phyloP scores from a whole-genome alignment of 2,888 invertebrate genomes.

The Chrysotoxum bicinctum region DNA sequence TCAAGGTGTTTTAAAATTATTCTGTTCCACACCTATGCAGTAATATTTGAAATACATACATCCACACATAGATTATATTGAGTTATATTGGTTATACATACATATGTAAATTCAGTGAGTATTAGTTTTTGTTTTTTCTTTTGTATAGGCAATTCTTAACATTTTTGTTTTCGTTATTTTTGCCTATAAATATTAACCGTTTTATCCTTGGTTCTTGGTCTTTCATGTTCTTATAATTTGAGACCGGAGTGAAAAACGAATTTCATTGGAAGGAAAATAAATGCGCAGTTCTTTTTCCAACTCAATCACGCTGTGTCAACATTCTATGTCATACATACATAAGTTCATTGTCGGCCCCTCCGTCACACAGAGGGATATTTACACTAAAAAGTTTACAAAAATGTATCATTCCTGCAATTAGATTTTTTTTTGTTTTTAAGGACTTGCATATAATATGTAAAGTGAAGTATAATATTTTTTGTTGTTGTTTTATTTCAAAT shows the following conservation, averaged over 20 bases:
- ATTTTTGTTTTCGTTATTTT: constrained; percentile 14
- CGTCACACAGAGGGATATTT: background rate
- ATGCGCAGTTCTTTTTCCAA: constrained; percentile 63
- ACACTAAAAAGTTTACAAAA: background rate
- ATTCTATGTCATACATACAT: background rate
- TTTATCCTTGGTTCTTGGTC: constrained; percentile 12
- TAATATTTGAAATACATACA: too few species aligned
- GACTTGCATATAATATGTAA: too few species aligned
- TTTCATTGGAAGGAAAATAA: constrained; percentile 28
- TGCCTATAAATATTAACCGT: constrained; percentile 19
- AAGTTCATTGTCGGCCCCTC: background rate
- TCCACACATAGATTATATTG: background rate
- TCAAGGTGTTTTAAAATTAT: background rate
- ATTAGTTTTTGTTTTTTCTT: too few species aligned
- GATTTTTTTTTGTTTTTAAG: background rate
- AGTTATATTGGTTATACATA: too few species aligned
- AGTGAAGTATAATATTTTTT: too few species aligned
- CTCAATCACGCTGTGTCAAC: constrained; percentile 38
- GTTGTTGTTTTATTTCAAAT: too few species aligned
- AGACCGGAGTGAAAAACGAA: background rate
- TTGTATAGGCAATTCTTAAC: background rate
- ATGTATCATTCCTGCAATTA: background rate
- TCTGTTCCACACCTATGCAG: background rate
- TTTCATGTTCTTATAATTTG: background rate
- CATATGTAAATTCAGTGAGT: background rate